Percentiles rank a stretch among this genome's conserved stretches.
Evolutionary conservation across 2,797 vertebrate species (phyloP).

Genomic region (Galagoides demidoff): DNA sequence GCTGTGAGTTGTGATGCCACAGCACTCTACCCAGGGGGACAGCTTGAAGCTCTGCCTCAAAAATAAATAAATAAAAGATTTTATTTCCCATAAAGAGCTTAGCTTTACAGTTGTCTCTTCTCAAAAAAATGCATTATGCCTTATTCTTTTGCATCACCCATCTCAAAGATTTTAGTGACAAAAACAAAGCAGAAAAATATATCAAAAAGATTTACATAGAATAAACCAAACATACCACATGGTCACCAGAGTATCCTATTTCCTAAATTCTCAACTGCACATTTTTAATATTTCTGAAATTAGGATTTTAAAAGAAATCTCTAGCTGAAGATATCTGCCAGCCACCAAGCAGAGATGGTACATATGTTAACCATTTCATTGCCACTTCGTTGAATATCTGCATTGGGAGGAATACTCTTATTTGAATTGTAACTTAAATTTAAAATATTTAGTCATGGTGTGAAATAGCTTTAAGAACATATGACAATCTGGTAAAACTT

Average conservation of each 20-base stretch:
- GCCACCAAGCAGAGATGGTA: not conserved
- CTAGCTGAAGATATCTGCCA: constrained; percentile 19
- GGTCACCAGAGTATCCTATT: not conserved
- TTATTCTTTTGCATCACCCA: constrained; percentile 1
- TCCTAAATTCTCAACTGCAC: constrained; percentile 23
- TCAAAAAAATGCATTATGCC: not conserved
- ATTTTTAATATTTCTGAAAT: constrained; percentile 53
- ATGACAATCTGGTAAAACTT: not conserved
- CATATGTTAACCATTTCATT: not conserved
- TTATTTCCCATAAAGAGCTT: not conserved
- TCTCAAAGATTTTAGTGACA: constrained; percentile 13
- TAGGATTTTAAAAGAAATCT: constrained; percentile 17
- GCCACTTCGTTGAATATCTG: not conserved
- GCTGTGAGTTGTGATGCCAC: no score
- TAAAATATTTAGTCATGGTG: constrained; percentile 33
- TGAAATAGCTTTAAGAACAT: constrained; percentile 7
- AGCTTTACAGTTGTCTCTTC: not conserved
- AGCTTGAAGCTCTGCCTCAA: no score
- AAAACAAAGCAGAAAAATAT: not conserved
- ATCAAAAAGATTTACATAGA: constrained; percentile 27
- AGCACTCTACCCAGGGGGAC: no score
- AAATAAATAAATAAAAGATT: not conserved
- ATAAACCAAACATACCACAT: not conserved
- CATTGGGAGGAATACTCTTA: not conserved
- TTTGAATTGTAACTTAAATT: constrained; percentile 38